Base-by-base conservation (phyloP, 2,888 invertebrate species). In the Biston betularia region DNA sequence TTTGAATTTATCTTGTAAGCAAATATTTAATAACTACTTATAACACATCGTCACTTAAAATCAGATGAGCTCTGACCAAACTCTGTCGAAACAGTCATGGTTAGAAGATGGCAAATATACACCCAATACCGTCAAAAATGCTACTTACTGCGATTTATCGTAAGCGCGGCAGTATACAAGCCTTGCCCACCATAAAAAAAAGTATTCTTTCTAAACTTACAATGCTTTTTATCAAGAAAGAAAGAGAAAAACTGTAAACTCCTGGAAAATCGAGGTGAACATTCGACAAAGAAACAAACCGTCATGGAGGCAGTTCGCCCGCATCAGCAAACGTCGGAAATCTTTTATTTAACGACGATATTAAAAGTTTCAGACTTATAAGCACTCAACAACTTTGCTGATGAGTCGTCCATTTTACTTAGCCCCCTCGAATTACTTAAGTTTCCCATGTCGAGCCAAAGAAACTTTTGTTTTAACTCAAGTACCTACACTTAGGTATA, bases 401-500 rank as follows among this genome's bases (percentile, higher is more conserved):
- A 46, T 63, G 58, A 66, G 53, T 62, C 57, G 62, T 57, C 66
- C 66, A 66, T 66, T 66, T 62, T 62, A 62, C 62, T 65, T 65
- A 57, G 45, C 61, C 52, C 65, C 60, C 52, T 56, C 61, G 45
- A 61, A 65, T 65, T 61, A 65, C 65, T 65, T 65, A 58, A 65
- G 61, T 65, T 65, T 44, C 67, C 52, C 62, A 59, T 58, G 68
- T 70, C 62, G 64, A 69, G 64, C 62, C 62, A 65, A 60, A 35
- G 61, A 62, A 66, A 72, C 60, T 72, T 72, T 68, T 67, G 72
- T 69, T 69, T 65, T 63, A 67, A 60, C 65, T 58, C 60, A 55
- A 38, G 63, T 53, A 53, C 24, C 24, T 24, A 24, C 48, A 62
- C 34, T 55, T 42, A 50, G 54, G 54, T n/a, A 65, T 46, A 67